These are phyloP conservation scores for Idaea dimidiata DNA, from an alignment of 2,888 invertebrate species.

Conservation along the genomic window DNA sequence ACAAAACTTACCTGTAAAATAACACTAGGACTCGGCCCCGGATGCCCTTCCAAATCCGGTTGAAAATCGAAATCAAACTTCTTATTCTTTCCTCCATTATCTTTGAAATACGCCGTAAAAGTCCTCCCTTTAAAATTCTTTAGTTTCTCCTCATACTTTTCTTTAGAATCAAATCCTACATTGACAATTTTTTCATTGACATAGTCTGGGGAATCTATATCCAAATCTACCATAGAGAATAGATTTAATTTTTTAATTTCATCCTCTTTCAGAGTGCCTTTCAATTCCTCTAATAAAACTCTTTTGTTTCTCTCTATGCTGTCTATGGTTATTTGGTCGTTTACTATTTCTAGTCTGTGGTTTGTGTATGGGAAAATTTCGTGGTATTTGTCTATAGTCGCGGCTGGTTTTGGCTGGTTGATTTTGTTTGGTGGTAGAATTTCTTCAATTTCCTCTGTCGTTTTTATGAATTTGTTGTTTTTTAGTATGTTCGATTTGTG, in stretches of 20 bases:
- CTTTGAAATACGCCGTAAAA: conserved; percentile 56
- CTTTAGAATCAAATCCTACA: conserved; percentile 61
- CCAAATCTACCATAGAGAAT: conserved; percentile 72
- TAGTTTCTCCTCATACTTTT: conserved; percentile 51
- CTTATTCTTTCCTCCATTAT: conserved; percentile 44
- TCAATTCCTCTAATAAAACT: conserved; percentile 47
- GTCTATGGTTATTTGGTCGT: conserved; percentile 56
- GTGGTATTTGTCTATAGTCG: conserved; percentile 23
- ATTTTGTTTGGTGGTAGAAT: conserved; percentile 49
- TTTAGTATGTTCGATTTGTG: conserved; percentile 56
- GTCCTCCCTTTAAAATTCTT: conserved; percentile 36
- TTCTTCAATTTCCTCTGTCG: conserved; percentile 43
- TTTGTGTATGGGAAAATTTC: conserved; percentile 59
- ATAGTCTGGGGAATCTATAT: conserved; percentile 58
- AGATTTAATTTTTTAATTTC: conserved; percentile 59
- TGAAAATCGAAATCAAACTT: conserved; percentile 92
- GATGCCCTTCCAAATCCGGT: conserved; percentile 88
- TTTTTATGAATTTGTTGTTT: conserved; percentile 48
- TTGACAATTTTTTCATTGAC: conserved; percentile 61
- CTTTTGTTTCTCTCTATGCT: conserved; percentile 67
- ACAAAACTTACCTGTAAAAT: conserved; percentile 85
- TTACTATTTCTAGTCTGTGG: conserved; percentile 34
- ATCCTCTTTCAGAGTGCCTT: conserved; percentile 38
- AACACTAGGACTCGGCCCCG: conserved; percentile 96
- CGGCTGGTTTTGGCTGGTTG: conserved; percentile 16